Evolutionary conservation across 2,888 invertebrate genomes (phyloP).

Genomic region (Calameuta idolon): DNA sequence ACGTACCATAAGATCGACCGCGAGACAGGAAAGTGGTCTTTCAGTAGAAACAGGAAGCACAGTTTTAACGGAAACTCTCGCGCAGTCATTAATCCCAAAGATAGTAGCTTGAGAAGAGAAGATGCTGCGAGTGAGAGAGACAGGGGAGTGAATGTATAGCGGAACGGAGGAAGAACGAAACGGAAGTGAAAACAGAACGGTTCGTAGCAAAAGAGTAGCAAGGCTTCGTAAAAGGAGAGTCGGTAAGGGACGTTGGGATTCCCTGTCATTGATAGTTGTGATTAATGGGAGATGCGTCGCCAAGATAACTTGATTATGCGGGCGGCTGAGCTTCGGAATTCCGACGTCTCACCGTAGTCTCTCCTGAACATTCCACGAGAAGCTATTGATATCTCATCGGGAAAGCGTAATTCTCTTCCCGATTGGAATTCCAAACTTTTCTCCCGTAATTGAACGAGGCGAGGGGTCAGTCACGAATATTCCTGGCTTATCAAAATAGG

Average conservation of each 20-base stretch:
- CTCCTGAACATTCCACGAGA: not conserved
- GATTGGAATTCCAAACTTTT: not conserved
- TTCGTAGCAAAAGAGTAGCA: conserved; percentile 15
- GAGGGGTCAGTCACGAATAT: not conserved
- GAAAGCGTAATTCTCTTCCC: not conserved
- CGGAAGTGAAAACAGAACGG: conserved; percentile 5
- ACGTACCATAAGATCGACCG: not conserved
- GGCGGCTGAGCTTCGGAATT: conserved; percentile 27
- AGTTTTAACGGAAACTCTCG: conserved; percentile 30
- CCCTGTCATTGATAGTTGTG: conserved; percentile 63
- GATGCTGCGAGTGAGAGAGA: conserved; percentile 19
- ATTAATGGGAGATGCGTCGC: conserved; percentile 56
- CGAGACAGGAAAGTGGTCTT: not conserved
- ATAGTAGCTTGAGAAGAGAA: conserved; percentile 34
- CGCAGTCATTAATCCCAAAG: conserved; percentile 48
- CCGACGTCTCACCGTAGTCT: not conserved
- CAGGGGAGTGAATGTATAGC: conserved; percentile 6
- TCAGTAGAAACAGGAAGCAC: conserved; percentile 14
- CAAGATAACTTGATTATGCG: conserved; percentile 60
- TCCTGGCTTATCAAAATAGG: not conserved
- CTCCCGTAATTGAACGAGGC: not conserved
- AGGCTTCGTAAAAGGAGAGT: conserved; percentile 18
- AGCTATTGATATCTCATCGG: not conserved
- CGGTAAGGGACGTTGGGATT: conserved; percentile 21
- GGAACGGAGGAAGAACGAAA: not conserved